These are phyloP conservation scores for Sussaba pulchella DNA, from an alignment of 2,888 invertebrate species.

Conservation along the genomic window DNA sequence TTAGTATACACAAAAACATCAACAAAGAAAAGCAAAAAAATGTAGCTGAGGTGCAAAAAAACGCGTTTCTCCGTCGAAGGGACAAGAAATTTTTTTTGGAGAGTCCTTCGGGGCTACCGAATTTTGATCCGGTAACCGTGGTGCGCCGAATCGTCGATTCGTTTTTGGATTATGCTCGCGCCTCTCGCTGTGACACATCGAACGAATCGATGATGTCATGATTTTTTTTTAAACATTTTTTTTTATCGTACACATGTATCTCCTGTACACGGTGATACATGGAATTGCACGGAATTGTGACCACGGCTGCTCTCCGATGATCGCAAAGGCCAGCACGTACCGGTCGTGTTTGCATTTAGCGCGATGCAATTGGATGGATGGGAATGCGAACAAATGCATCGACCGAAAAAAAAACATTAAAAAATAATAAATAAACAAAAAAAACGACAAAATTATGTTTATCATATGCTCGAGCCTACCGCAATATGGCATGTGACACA, in stretches of 20 bases:
- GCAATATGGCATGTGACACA: constrained; percentile 64
- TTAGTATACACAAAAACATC: constrained; percentile 42
- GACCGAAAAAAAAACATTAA: constrained; percentile 23
- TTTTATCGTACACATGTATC: background rate
- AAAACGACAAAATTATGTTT: constrained; percentile 28
- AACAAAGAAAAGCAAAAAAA: constrained; percentile 9
- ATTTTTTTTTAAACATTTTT: no score
- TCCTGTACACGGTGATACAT: constrained; percentile 15
- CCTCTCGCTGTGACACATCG: constrained; percentile 6
- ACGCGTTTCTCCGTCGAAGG: no score
- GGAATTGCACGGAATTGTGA: constrained; percentile 40
- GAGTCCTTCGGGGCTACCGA: no score
- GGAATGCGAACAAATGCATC: constrained; percentile 26
- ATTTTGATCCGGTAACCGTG: constrained; percentile 17
- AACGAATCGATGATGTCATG: constrained; percentile 23
- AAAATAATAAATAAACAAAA: constrained; percentile 14
- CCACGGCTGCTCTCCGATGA: constrained; percentile 28
- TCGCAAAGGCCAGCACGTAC: constrained; percentile 3
- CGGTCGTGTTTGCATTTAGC: constrained; percentile 24
- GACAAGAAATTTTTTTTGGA: no score
- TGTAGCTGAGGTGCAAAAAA: no score
- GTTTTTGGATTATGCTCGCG: constrained; percentile 5
- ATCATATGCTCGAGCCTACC: constrained; percentile 52
- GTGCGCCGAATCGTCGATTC: constrained; percentile 10
- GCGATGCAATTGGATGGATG: constrained; percentile 38